Evolutionary conservation across 2,888 invertebrate species (phyloP).

Genomic region (Eurytoma adleriae): DNA sequence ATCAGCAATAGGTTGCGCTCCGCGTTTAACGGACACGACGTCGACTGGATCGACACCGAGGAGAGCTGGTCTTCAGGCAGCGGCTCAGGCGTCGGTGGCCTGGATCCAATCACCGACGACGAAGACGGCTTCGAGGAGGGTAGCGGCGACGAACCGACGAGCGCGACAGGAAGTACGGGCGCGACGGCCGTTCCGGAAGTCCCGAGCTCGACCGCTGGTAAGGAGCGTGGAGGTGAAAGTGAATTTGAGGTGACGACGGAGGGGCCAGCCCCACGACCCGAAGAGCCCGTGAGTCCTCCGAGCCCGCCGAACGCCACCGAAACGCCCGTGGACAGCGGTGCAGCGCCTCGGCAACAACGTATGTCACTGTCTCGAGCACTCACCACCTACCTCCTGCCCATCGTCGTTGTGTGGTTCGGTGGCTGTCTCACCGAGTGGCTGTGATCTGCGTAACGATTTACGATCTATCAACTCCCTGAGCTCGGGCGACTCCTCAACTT

Average conservation of each 20-base stretch:
- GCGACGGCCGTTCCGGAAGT: constrained; percentile 27
- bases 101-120: constrained; percentile 72
- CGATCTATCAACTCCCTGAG: constrained; percentile 1
- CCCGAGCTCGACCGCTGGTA: constrained; percentile 57
- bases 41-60: constrained; percentile 87
- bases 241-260: neutral
- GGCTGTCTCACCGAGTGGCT: constrained; percentile 89
- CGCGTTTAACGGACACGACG: constrained; percentile 94
- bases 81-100: constrained; percentile 80
- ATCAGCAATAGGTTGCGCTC: constrained; percentile 89
- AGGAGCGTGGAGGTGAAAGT: neutral
- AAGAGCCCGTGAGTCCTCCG: neutral
- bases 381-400: constrained; percentile 86
- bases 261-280: constrained; percentile 50
- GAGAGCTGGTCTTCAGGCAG: constrained; percentile 79
- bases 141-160: constrained; percentile 73
- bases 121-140: constrained; percentile 74
- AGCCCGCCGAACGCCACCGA: neutral
- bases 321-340: neutral
- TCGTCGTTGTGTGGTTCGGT: constrained; percentile 91
- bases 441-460: constrained; percentile 78
- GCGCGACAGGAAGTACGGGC: constrained; percentile 64
- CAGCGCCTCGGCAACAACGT: constrained; percentile 73
- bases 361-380: constrained; percentile 81
- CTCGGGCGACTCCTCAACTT: neutral